phyloP scores from a whole-genome alignment of 2,113 vertebrate genomes.

The Plecturocebus donacophilus region DNA sequence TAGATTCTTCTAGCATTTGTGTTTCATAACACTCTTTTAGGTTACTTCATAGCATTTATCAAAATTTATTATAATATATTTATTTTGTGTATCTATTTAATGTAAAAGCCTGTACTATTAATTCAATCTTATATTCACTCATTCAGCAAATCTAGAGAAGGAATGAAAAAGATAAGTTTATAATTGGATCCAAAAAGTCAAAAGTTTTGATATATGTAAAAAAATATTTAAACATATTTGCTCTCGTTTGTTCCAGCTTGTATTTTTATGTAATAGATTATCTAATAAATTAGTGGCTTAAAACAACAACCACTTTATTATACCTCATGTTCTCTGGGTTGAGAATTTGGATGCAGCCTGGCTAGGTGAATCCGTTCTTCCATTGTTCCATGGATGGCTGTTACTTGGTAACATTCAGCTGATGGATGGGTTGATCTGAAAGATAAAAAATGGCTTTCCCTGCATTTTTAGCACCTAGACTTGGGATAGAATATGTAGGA shows the following conservation, averaged over 20 bases:
- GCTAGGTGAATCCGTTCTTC: background rate
- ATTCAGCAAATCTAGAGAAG: background rate
- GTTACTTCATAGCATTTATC: background rate
- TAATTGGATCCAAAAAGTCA: background rate
- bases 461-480: background rate
- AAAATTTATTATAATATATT: background rate
- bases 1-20: background rate
- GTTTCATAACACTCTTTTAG: background rate
- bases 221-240: background rate
- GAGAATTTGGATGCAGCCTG: background rate
- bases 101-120: background rate
- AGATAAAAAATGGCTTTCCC: background rate
- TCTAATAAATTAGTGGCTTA: background rate
- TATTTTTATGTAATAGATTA: background rate
- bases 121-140: background rate
- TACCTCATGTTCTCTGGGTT: background rate
- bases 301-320: background rate
- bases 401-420: background rate
- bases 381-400: background rate
- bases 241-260: background rate
- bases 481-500: background rate
- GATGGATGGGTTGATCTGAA: background rate
- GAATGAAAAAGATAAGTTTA: background rate
- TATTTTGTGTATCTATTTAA: background rate
- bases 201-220: background rate